These are phyloP conservation scores for Petrocephalus sullivani DNA, from an alignment of 2,797 vertebrate genomes.

Conservation along the genomic window DNA sequence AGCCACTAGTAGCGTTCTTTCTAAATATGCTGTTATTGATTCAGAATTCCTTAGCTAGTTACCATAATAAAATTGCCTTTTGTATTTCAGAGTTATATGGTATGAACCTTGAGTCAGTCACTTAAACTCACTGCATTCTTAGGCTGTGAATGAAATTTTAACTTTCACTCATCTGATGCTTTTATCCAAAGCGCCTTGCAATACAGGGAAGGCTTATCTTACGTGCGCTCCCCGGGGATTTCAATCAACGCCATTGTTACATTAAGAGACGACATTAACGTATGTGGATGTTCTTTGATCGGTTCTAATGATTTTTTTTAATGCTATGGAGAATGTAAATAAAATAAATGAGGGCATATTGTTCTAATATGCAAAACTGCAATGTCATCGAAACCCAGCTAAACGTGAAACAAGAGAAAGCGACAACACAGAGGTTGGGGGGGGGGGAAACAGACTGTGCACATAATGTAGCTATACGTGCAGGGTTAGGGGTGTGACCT, in stretches of 20 bases:
- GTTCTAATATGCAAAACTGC: neutral
- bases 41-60: neutral
- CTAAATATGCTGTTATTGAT: neutral
- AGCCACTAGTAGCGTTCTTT: neutral
- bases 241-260: neutral
- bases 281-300: neutral
- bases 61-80: neutral
- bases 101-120: neutral
- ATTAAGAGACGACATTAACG: neutral
- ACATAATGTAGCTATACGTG: neutral
- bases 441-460: neutral
- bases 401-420: neutral
- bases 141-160: neutral
- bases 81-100: neutral
- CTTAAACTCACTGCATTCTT: neutral
- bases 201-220: neutral
- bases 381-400: neutral
- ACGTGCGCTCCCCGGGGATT: neutral
- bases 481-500: neutral
- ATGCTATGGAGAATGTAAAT: neutral
- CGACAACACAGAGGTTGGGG: neutral
- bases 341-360: neutral
- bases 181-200: neutral
- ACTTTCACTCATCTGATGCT: neutral
- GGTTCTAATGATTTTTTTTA: neutral